These are phyloP conservation scores for Percina caprodes DNA, from an alignment of 2,113 vertebrate species.

Conservation along the genomic window DNA sequence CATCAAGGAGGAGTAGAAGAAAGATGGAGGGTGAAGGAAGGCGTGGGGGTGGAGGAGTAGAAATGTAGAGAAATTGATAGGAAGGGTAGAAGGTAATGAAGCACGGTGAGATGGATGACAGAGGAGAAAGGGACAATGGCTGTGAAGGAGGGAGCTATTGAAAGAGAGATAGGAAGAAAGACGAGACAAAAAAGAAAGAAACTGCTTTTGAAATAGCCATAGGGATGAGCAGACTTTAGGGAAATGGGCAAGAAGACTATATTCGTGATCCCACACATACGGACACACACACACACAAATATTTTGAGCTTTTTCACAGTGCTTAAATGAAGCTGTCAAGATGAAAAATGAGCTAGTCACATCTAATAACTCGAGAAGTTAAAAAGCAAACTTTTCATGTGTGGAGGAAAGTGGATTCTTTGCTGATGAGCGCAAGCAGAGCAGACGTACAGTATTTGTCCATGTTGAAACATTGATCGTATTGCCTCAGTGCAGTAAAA, in stretches of 20 bases:
- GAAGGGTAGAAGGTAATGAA: constrained; percentile 56
- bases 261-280: constrained; percentile 34
- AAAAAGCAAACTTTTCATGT: constrained; percentile 68
- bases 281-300: constrained; percentile 45
- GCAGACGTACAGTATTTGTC: constrained; percentile 21
- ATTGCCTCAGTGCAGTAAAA: constrained; percentile 7
- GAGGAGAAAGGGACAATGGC: constrained; percentile 45
- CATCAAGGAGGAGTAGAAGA: constrained; percentile 37
- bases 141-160: constrained; percentile 25
- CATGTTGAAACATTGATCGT: constrained; percentile 5
- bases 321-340: constrained; percentile 81
- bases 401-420: constrained; percentile 51
- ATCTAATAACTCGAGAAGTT: constrained; percentile 74
- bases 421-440: constrained; percentile 31
- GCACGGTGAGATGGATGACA: constrained; percentile 50
- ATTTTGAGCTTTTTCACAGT: constrained; percentile 62
- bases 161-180: constrained; percentile 34
- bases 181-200: constrained; percentile 6
- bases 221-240: constrained; percentile 27
- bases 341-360: constrained; percentile 79
- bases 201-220: constrained; percentile 42
- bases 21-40: constrained; percentile 33
- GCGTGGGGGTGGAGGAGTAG: background rate
- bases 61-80: constrained; percentile 39
- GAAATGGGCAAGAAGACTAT: constrained; percentile 25